phyloP scores from a whole-genome alignment of 2,888 invertebrate genomes.

The Eupithecia vulgata region DNA sequence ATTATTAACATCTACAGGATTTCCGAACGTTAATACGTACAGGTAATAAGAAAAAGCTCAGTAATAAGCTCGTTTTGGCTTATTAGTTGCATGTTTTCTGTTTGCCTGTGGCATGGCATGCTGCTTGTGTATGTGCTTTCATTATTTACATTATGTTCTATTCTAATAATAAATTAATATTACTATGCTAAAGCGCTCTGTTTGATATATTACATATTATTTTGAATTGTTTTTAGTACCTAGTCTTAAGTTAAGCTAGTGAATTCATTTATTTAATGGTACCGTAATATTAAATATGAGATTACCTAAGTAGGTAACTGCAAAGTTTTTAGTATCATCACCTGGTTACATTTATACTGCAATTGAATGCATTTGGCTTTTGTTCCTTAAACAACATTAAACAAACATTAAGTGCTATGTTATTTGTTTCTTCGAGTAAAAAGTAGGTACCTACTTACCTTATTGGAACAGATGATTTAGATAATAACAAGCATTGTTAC shows the following conservation, averaged over 20 bases:
- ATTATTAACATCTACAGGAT: conserved; percentile 84
- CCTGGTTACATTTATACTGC: neutral
- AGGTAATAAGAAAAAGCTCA: conserved; percentile 67
- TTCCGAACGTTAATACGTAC: conserved; percentile 77
- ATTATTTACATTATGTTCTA: neutral
- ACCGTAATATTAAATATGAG: neutral
- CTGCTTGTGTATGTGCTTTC: conserved; percentile 18
- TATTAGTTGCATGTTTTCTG: conserved; percentile 13
- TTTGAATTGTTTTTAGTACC: neutral
- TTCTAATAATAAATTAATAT: conserved; percentile 1
- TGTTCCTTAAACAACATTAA: neutral
- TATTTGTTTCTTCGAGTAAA: neutral
- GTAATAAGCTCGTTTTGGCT: conserved; percentile 44
- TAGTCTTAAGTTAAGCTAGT: neutral
- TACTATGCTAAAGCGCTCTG: neutral
- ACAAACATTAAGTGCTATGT: neutral
- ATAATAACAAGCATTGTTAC: neutral
- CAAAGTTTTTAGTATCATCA: neutral
- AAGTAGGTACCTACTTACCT: neutral
- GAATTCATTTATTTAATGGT: neutral
- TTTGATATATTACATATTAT: neutral
- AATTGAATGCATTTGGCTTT: conserved; percentile 2
- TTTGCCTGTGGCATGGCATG: conserved; percentile 20
- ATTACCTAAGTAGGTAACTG: neutral
- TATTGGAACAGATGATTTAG: neutral